Conservation (phyloP, 2,113 vertebrate genomes). For the Zapornia atra region DNA sequence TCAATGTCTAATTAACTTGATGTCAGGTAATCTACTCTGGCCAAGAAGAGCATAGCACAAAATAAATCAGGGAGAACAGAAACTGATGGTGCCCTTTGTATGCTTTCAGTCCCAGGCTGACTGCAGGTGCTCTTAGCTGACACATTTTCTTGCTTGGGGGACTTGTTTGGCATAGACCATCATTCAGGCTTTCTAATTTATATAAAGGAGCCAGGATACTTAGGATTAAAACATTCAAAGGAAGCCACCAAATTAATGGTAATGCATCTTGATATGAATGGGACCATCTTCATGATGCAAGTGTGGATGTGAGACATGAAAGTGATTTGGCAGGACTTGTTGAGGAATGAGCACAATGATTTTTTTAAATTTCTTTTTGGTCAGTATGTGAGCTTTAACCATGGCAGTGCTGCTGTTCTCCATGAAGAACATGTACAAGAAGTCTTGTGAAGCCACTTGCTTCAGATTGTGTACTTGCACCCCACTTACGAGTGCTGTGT, state of each 20-base stretch:
- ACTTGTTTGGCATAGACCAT: neutral
- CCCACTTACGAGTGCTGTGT: neutral
- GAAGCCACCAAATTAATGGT: neutral
- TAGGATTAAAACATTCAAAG: neutral
- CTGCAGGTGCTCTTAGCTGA: neutral
- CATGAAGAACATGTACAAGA: accelerated
- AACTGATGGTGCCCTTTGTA: neutral
- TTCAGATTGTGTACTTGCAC: neutral
- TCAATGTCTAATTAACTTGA: neutral
- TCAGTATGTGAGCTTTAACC: neutral
- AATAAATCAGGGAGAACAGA: neutral
- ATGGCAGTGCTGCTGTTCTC: neutral
- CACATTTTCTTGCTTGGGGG: neutral
- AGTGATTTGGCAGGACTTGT: neutral
- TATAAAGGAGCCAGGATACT: neutral
- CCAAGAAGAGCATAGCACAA: neutral
- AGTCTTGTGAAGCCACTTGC: neutral
- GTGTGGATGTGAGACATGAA: neutral
- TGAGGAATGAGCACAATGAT: neutral
- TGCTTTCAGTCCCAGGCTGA: neutral
- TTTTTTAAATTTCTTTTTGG: neutral
- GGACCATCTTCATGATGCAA: neutral
- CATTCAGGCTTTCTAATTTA: neutral
- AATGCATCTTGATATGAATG: neutral
- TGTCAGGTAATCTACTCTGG: neutral